Percentiles rank a stretch among this genome's conserved stretches.
phyloP scores from a whole-genome alignment of 2,797 vertebrate genomes.

The Ataeniobius toweri region DNA sequence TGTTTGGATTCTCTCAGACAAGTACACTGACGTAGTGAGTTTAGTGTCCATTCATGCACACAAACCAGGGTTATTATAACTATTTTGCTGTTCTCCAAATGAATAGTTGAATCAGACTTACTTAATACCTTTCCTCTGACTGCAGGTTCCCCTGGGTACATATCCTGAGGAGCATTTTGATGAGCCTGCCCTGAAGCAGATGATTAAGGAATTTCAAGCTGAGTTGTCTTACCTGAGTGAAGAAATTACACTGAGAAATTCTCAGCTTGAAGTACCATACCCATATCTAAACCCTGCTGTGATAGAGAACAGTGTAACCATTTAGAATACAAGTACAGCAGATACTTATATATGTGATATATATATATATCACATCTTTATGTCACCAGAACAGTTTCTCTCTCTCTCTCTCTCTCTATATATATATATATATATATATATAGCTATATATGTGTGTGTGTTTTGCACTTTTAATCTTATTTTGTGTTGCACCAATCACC shows the following conservation, averaged over 20 bases:
- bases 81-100: neutral
- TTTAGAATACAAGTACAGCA: conserved; percentile 8
- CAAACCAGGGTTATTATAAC: neutral
- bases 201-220: conserved; percentile 66
- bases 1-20: conserved; percentile 66
- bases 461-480: too few species aligned
- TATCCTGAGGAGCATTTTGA: conserved; percentile 76
- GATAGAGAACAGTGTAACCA: conserved; percentile 55
- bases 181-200: conserved; percentile 47
- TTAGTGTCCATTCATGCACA: neutral
- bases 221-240: conserved; percentile 66
- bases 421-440: too few species aligned
- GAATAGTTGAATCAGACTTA: neutral
- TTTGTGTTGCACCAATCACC: too few species aligned
- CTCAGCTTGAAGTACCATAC: conserved; percentile 68
- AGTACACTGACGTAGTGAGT: conserved; percentile 73
- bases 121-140: conserved; percentile 3
- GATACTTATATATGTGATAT: neutral
- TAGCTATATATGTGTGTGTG: too few species aligned
- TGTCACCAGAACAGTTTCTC: too few species aligned
- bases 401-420: too few species aligned
- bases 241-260: conserved; percentile 70
- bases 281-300: conserved; percentile 45
- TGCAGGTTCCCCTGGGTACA: conserved; percentile 72
- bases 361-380: too few species aligned